A percentile compares a stretch with the other conserved stretches of the same genome.
These are phyloP conservation scores for Ischnura elegans DNA, from an alignment of 2,888 invertebrate species.

Conservation along the genomic window DNA sequence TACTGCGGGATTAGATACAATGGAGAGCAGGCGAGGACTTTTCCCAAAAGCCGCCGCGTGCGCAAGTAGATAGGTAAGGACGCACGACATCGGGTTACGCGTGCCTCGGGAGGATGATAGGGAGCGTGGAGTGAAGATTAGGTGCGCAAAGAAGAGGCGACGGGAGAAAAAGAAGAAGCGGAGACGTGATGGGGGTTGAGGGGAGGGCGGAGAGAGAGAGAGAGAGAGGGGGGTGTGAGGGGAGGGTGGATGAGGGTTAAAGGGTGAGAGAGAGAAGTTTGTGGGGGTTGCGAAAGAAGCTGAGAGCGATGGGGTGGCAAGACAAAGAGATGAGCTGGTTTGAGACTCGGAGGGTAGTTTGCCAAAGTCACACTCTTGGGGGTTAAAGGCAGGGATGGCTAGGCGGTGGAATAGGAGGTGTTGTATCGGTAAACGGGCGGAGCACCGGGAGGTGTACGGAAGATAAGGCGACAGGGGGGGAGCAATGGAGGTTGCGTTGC, in stretches of 20 bases:
- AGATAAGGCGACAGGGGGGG: neutral
- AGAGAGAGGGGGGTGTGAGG: neutral
- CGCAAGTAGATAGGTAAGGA: too few relatives aligned
- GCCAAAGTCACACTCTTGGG: conserved; percentile 7
- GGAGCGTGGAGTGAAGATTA: neutral
- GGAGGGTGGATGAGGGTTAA: neutral
- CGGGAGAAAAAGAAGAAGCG: neutral
- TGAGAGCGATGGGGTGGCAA: neutral
- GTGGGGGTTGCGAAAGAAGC: neutral
- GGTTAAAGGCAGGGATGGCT: neutral
- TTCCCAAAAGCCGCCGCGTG: too few relatives aligned
- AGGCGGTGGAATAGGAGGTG: neutral
- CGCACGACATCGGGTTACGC: too few relatives aligned
- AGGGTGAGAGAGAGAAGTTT: conserved; percentile 11
- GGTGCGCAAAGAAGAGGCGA: neutral
- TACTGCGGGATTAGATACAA: too few relatives aligned
- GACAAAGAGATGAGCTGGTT: conserved; percentile 29
- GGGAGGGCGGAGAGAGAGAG: neutral
- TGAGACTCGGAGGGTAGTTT: conserved; percentile 20
- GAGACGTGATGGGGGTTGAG: too few relatives aligned
- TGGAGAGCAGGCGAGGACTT: too few relatives aligned
- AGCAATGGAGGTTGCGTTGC: neutral
- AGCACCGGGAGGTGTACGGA: neutral
- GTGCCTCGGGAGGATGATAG: too few relatives aligned
- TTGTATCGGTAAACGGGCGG: neutral